These are phyloP conservation scores for Malurus melanocephalus DNA, from an alignment of 2,113 vertebrate species.

Conservation along the genomic window DNA sequence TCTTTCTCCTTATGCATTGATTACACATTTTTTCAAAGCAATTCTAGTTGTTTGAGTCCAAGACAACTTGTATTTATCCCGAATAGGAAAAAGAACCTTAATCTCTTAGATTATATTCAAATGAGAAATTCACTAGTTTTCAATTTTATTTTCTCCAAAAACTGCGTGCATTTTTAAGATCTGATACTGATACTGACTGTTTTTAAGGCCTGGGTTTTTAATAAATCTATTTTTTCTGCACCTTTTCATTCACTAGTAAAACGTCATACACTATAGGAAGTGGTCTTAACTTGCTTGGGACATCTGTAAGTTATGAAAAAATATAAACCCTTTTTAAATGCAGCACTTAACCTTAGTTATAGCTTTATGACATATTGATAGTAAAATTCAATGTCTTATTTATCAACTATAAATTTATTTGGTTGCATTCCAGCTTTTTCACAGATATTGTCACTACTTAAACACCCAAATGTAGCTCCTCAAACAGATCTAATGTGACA, in stretches of 20 bases:
- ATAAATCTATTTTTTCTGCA: neutral
- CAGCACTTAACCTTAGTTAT: neutral
- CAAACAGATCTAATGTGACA: neutral
- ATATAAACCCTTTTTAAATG: neutral
- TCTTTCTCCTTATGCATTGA: neutral
- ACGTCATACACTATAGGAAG: neutral
- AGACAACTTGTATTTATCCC: neutral
- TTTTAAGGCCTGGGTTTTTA: neutral
- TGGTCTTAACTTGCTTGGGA: neutral
- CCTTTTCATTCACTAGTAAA: neutral
- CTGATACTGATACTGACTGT: neutral
- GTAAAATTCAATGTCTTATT: neutral
- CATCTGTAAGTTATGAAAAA: neutral
- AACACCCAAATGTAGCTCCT: neutral
- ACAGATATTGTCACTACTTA: neutral
- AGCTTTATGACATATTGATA: neutral
- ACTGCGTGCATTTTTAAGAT: neutral
- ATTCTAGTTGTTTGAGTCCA: neutral
- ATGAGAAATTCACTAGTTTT: neutral
- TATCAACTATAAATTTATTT: neutral
- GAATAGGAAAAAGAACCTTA: neutral
- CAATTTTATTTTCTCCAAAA: neutral
- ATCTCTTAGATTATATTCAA: neutral
- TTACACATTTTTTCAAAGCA: neutral
- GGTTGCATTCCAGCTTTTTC: neutral